Percentiles rank a stretch among this genome's conserved stretches.
These are phyloP conservation scores for Euclidia mi DNA, from an alignment of 2,888 invertebrate genomes.

Conservation along the genomic window DNA sequence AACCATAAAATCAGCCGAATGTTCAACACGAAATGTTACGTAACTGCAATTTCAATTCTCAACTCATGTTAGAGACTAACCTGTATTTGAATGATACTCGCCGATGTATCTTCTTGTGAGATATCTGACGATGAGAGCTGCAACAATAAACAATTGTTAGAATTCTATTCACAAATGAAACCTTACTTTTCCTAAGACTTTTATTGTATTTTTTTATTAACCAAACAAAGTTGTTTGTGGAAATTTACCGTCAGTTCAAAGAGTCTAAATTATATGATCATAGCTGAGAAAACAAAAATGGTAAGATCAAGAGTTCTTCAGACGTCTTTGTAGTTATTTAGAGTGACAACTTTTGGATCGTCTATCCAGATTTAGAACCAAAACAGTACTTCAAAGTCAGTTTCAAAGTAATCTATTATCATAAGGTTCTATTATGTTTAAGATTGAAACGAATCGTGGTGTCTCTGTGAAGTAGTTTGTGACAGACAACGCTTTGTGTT, in stretches of 20 bases:
- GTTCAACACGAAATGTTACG: constrained; percentile 15
- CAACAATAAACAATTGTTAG: constrained; percentile 64
- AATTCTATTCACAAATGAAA: neutral
- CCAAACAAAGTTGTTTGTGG: neutral
- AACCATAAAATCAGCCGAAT: constrained; percentile 36
- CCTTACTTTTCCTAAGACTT: neutral
- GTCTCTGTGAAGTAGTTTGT: too few relatives aligned
- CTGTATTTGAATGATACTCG: constrained; percentile 95
- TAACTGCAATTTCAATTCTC: constrained; percentile 9
- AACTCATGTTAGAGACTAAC: constrained; percentile 76
- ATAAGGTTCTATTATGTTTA: too few relatives aligned
- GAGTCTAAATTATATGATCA: constrained; percentile 4
- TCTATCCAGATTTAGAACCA: too few relatives aligned
- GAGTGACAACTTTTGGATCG: too few relatives aligned
- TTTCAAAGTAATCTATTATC: too few relatives aligned
- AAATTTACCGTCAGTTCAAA: constrained; percentile 3
- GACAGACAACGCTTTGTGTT: neutral
- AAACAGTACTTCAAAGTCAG: too few relatives aligned
- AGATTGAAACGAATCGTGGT: too few relatives aligned
- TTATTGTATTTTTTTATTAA: constrained; percentile 1
- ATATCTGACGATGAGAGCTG: constrained; percentile 94
- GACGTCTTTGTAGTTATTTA: too few relatives aligned
- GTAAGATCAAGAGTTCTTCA: neutral
- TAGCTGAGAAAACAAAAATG: neutral
- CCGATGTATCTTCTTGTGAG: constrained; percentile 94